Conservation (phyloP, 2,888 invertebrate genomes). For the Cetonia aurata region DNA sequence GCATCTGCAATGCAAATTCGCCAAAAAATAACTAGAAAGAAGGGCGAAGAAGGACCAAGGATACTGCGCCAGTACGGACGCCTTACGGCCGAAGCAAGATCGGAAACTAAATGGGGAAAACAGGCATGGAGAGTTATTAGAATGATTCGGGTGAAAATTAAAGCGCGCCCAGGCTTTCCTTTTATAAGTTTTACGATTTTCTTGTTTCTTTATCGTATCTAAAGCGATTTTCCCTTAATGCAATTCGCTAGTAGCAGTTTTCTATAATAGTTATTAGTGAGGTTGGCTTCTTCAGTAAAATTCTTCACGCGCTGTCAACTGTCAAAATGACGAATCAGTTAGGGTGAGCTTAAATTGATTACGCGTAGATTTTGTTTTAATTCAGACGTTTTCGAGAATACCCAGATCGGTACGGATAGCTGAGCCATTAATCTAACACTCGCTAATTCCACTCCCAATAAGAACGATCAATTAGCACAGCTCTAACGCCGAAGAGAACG, state of each 20-base stretch:
- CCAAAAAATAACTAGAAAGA: not conserved
- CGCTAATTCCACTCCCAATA: constrained; percentile 59
- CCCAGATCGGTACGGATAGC: not conserved
- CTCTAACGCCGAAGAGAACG: constrained; percentile 42
- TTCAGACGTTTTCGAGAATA: not conserved
- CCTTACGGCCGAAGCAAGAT: too few species aligned
- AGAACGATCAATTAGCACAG: constrained; percentile 60
- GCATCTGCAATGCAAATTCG: constrained; percentile 23
- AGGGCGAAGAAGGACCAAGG: too few species aligned
- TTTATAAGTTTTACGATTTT: too few species aligned
- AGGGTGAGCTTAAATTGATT: too few species aligned
- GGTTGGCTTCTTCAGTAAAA: not conserved
- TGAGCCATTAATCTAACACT: constrained; percentile 49
- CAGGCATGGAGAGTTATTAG: too few species aligned
- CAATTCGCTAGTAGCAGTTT: not conserved
- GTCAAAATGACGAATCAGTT: not conserved
- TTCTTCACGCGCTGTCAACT: not conserved
- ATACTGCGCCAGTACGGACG: too few species aligned
- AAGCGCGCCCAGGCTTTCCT: too few species aligned
- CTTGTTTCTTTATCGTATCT: too few species aligned
- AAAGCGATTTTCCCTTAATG: too few species aligned
- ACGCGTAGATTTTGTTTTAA: too few species aligned
- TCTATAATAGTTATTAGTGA: constrained; percentile 6
- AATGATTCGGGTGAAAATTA: too few species aligned
- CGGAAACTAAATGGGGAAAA: too few species aligned